These are phyloP conservation scores for Pseudopodoces humilis DNA, from an alignment of 2,113 vertebrate genomes.

Conservation along the genomic window DNA sequence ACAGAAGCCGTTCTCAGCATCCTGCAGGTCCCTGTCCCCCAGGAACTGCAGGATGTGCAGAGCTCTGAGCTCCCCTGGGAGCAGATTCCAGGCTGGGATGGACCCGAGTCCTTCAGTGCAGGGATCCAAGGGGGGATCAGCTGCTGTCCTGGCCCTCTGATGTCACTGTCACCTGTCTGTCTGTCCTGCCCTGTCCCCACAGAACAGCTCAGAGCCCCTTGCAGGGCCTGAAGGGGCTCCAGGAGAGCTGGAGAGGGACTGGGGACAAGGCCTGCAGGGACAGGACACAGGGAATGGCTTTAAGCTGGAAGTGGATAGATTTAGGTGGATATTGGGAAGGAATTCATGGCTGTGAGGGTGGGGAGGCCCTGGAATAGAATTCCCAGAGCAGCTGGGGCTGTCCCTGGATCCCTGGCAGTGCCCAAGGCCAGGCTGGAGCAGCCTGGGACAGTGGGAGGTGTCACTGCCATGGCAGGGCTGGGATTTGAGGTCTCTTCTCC, in stretches of 20 bases:
- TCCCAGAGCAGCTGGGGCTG: background rate
- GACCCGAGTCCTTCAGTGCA: background rate
- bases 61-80: background rate
- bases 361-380: accelerated
- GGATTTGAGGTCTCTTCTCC: background rate
- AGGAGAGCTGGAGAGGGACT: background rate
- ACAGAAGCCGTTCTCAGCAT: background rate
- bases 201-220: background rate
- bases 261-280: background rate
- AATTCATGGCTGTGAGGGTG: background rate
- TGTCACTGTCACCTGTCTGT: background rate
- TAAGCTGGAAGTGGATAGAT: accelerated
- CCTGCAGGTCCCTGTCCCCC: background rate
- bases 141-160: background rate
- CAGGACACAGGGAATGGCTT: background rate
- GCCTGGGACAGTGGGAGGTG: accelerated
- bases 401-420: background rate
- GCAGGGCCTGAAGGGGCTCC: background rate
- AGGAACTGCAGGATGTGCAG: no score
- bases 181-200: background rate
- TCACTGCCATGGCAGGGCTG: background rate
- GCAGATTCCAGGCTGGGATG: background rate
- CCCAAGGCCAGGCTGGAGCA: background rate
- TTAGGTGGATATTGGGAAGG: background rate
- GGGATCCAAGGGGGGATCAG: background rate